Conservation (phyloP, 2,113 vertebrate species). For the Petrocephalus zakoni region DNA sequence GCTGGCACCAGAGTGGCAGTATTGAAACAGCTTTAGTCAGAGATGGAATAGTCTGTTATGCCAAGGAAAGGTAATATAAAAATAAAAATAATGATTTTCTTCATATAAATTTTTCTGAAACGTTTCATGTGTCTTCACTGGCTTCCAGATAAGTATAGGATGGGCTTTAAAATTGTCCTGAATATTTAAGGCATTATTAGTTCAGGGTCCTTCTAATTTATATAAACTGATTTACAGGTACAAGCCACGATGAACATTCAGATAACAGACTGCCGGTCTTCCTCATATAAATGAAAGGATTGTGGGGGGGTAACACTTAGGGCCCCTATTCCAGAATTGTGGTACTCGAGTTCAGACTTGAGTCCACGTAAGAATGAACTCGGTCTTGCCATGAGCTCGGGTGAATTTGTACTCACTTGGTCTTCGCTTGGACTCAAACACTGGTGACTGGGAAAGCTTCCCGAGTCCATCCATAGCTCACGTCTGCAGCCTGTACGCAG, state of each 20-base stretch:
- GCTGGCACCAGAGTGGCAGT: background rate
- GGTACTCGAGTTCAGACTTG: too few relatives aligned
- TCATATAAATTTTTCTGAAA: background rate
- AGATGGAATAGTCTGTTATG: background rate
- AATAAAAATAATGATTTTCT: background rate
- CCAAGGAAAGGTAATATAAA: background rate
- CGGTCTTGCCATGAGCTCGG: background rate
- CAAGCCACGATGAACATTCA: background rate
- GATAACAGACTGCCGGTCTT: background rate
- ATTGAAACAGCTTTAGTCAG: background rate
- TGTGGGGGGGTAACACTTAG: background rate
- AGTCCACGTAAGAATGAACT: background rate
- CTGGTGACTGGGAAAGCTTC: background rate
- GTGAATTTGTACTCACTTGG: background rate
- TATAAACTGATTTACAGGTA: background rate
- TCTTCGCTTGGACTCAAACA: background rate
- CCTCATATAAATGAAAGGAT: background rate
- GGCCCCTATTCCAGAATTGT: too few relatives aligned
- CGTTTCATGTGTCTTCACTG: background rate
- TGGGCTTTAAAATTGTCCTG: background rate
- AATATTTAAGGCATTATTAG: background rate
- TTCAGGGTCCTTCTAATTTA: background rate
- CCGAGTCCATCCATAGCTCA: background rate
- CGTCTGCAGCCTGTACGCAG: background rate
- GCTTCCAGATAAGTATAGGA: background rate